A percentile compares a stretch with the other conserved stretches of the same genome.
phyloP scores from a whole-genome alignment of 2,797 vertebrate genomes.

The Acestrorhynchus altus region DNA sequence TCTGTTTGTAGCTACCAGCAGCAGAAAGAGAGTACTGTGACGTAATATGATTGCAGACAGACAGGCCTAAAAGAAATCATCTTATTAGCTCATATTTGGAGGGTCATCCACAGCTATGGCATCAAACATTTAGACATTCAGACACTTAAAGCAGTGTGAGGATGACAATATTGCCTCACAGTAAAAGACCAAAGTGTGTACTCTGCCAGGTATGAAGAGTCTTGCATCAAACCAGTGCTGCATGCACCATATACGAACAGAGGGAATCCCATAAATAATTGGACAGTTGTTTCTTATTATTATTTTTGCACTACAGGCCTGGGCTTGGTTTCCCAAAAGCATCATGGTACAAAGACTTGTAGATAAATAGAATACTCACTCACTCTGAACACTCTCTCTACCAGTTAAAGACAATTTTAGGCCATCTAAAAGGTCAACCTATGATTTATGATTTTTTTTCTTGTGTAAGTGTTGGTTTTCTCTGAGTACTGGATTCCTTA shows the following conservation, averaged over 20 bases:
- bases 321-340: too few relatives aligned
- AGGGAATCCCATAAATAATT: not conserved
- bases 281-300: not conserved
- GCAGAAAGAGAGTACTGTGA: constrained; percentile 18
- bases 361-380: too few relatives aligned
- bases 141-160: not conserved
- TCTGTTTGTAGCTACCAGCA: constrained; percentile 11
- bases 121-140: constrained; percentile 12
- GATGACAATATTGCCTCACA: not conserved
- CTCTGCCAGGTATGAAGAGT: not conserved
- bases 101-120: constrained; percentile 21
- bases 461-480: too few relatives aligned
- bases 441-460: too few relatives aligned
- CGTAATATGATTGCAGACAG: constrained; percentile 27
- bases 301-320: not conserved
- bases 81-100: constrained; percentile 32
- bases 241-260: not conserved
- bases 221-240: not conserved
- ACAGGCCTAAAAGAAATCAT: constrained; percentile 7
- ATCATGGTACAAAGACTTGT: not conserved
- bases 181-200: not conserved
- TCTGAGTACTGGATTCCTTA: too few relatives aligned
- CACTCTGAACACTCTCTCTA: too few relatives aligned
- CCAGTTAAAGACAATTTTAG: too few relatives aligned
- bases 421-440: too few relatives aligned